Evolutionary conservation across 2,888 invertebrate genomes (phyloP).

Genomic region (Cantharis nigra): DNA sequence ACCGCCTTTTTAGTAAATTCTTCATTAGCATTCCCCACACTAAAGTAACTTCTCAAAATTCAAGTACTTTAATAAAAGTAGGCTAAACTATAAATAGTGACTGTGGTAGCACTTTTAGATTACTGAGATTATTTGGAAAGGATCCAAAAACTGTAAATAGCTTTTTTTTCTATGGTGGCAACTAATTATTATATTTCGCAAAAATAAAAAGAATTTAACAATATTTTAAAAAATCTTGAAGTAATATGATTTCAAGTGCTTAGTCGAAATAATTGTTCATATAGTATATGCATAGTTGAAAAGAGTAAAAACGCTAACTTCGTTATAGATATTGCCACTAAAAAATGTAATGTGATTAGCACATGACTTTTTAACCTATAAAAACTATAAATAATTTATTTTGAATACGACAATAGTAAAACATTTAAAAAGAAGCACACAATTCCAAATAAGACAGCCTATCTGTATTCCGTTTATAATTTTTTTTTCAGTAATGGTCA

Average conservation of each 20-base stretch:
- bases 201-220: neutral
- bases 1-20: neutral
- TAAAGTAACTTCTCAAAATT: neutral
- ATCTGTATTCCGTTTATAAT: no score
- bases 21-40: neutral
- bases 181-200: neutral
- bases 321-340: no score
- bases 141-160: neutral
- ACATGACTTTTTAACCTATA: neutral
- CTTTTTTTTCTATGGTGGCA: neutral
- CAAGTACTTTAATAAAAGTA: neutral
- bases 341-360: neutral
- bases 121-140: neutral
- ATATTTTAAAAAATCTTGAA: neutral
- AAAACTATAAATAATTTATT: neutral
- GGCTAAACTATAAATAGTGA: neutral
- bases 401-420: neutral
- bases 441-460: no score
- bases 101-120: neutral
- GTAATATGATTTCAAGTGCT: neutral
- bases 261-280: no score
- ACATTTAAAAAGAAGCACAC: no score
- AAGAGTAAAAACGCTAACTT: neutral
- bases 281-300: no score
- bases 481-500: no score